Base-by-base conservation (phyloP, 2,888 invertebrate genomes). In the Agapetus fuscipes region DNA sequence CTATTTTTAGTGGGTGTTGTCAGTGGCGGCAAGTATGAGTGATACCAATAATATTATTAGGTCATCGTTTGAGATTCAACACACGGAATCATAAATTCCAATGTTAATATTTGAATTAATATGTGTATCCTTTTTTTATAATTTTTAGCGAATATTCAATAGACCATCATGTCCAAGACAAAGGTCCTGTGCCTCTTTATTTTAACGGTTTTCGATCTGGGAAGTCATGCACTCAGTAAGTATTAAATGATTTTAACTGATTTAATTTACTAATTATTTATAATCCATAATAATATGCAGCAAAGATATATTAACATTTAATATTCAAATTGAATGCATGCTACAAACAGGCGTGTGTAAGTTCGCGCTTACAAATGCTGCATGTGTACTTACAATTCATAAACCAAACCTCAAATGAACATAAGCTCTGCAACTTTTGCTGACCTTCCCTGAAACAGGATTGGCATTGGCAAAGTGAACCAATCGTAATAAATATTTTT, bases 1-100 rank as follows among this genome's bases (percentile, higher is more conserved):
- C 76, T 77, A 59, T 78, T 76, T 66, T 71, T 68, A 63, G 70
- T 74, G 60, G 73, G 67, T 70, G 70, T 69, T 69, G 70, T 70
- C 70, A 68, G 65, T 64, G 60, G 27, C 12, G n/a, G 34, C 40
- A 39, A 27, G 28, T 27, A 11, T 3, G n/a, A 27, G 30, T 30
- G 11, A 11, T 6, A 10, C 9, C 25, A 32, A 37, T 32, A 33
- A 36, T 25, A 37, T 41, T 37, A 41, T 41, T 41, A 41, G 41
- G 37, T 41, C 41, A 41, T 41, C 41, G 33, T 41, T 28, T 36
- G 28, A 17, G n/a, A n/a, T n/a, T n/a, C n/a, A n/a, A n/a, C n/a
- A n/a, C n/a, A n/a, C 20, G 20, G 4, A 6, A 20, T 6, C 20
- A 20, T 20, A 4, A 20, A 6, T 20, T 6, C 9, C 20, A 20